Percentiles rank a stretch among this genome's conserved stretches.
Conservation (phyloP, 1,140 invertebrate genomes). For the Eurytemora carolleeae region DNA sequence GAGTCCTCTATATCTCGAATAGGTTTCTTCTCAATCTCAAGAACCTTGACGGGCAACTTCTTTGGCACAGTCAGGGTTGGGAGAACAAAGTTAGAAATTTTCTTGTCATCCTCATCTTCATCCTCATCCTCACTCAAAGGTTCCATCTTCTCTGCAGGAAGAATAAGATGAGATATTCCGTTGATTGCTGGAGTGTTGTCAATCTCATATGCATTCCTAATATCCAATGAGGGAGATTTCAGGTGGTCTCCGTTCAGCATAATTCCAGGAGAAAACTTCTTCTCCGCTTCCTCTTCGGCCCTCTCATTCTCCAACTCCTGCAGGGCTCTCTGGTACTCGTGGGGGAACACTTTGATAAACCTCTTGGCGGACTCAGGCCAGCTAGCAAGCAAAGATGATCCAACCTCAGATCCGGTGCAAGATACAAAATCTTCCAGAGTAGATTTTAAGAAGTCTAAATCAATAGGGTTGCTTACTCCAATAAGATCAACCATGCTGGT, state of each 20-base stretch:
- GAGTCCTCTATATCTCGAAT: conserved; percentile 72
- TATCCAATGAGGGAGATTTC: too few relatives aligned
- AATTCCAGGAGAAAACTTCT: too few relatives aligned
- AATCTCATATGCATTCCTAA: too few relatives aligned
- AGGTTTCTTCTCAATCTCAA: conserved; percentile 25
- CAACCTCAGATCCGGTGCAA: conserved; percentile 73
- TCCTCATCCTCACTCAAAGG: too few relatives aligned
- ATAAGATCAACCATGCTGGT: conserved; percentile 70
- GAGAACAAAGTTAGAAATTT: background rate
- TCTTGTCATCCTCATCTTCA: background rate
- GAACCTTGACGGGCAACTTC: conserved; percentile 20
- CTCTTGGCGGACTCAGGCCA: conserved; percentile 57
- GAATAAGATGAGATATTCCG: too few relatives aligned
- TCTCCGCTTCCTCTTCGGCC: conserved; percentile 17
- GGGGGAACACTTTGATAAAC: conserved; percentile 92
- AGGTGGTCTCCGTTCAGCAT: too few relatives aligned
- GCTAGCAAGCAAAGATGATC: conserved; percentile 49
- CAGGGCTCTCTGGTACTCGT: conserved; percentile 81
- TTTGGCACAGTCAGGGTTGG: conserved; percentile 22
- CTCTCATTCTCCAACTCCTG: conserved; percentile 25
- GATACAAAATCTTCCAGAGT: conserved; percentile 67
- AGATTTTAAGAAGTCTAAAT: conserved; percentile 53
- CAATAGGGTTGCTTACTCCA: conserved; percentile 51
- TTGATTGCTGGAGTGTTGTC: background rate
- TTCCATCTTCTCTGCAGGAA: too few relatives aligned